Evolutionary conservation across 2,888 invertebrate species (phyloP).

Genomic region (Eustalomyia histrio): DNA sequence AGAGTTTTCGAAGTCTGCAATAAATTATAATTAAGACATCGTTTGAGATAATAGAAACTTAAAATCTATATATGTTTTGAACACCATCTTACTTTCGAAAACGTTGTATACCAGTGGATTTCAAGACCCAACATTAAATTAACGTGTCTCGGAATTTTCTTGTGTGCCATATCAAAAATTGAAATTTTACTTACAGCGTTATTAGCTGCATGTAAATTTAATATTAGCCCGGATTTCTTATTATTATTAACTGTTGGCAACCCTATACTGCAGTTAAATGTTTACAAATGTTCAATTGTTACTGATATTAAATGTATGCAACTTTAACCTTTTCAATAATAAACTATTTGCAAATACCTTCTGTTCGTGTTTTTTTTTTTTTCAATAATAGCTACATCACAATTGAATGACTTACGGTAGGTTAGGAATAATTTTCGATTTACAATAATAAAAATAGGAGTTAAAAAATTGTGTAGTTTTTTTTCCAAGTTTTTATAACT

Average conservation of each 20-base stretch:
- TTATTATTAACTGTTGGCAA: conserved; percentile 9
- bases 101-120: too few relatives aligned
- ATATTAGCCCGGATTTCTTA: too few relatives aligned
- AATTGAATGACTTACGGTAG: not conserved
- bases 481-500: not conserved
- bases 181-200: too few relatives aligned
- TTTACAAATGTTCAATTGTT: conserved; percentile 23
- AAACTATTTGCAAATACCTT: conserved; percentile 22
- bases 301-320: conserved; percentile 52
- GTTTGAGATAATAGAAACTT: too few relatives aligned
- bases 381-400: not conserved
- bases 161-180: too few relatives aligned
- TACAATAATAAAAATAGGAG: not conserved
- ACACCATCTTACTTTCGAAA: too few relatives aligned
- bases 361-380: conserved; percentile 27
- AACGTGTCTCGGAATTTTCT: too few relatives aligned
- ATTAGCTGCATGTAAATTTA: not conserved
- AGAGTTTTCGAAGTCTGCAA: too few relatives aligned
- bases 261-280: not conserved
- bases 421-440: not conserved
- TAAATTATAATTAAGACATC: too few relatives aligned
- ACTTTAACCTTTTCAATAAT: conserved; percentile 51
- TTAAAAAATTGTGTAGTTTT: not conserved
- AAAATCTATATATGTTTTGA: too few relatives aligned
- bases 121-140: too few relatives aligned